A percentile compares a stretch with the other conserved stretches of the same genome.
Conservation (phyloP, 92 coral and sea anemone species). For the Phenganax subtilis region DNA sequence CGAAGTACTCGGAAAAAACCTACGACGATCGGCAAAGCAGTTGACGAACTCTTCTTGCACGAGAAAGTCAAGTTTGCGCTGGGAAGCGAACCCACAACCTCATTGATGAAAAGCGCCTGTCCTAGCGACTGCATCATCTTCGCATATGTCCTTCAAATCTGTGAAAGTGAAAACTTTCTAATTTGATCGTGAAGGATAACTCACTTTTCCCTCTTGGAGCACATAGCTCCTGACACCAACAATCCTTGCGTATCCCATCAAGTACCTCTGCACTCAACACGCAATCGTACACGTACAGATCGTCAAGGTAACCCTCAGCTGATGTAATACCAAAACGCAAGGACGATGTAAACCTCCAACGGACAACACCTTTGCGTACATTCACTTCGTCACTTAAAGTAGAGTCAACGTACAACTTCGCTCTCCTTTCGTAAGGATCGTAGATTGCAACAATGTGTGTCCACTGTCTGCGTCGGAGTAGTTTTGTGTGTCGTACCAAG, state of each 20-base stretch:
- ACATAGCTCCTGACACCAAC: slow-evolving; percentile 28
- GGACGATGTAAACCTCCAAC: slow-evolving; percentile 25
- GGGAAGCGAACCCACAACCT: too few relatives aligned
- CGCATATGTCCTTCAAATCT: too few relatives aligned
- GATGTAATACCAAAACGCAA: slow-evolving; percentile 17
- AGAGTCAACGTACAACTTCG: slow-evolving; percentile 20
- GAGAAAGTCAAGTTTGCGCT: too few relatives aligned
- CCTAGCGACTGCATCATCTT: too few relatives aligned
- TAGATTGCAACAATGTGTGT: slow-evolving; percentile 18
- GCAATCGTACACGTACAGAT: slow-evolving; percentile 34
- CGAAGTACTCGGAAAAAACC: too few relatives aligned
- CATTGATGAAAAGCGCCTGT: too few relatives aligned
- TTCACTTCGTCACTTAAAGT: neutral
- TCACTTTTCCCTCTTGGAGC: slow-evolving; percentile 37
- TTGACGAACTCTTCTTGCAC: too few relatives aligned
- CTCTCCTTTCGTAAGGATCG: slow-evolving; percentile 23
- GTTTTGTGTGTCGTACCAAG: neutral
- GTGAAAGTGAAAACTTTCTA: too few relatives aligned
- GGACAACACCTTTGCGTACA: slow-evolving; percentile 15
- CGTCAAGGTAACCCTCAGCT: slow-evolving; percentile 31
- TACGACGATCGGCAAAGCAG: too few relatives aligned
- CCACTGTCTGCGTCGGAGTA: slow-evolving; percentile 4
- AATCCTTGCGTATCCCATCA: slow-evolving; percentile 1
- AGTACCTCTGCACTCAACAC: slow-evolving; percentile 19
- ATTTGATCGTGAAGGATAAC: neutral